Base-by-base conservation (phyloP, 2,113 vertebrate genomes). In the Ellobius talpinus region DNA sequence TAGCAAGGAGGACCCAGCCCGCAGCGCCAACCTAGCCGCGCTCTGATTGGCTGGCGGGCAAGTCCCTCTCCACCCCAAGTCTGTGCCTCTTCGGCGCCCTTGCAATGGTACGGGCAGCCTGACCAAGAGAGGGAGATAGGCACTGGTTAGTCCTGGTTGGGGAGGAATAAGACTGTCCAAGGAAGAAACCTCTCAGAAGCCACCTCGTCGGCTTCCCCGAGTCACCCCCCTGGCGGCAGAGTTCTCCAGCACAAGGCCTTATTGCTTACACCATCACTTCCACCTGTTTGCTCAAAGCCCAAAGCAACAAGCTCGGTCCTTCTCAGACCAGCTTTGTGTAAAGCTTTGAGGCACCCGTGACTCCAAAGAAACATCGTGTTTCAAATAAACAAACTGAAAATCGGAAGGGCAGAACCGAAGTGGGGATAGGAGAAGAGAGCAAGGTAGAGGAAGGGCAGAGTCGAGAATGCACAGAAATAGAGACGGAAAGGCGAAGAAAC, bases 231-330 rank as follows among this genome's bases (percentile, higher is more conserved):
- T 29, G 0, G 77, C 36, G 0, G 90, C 74, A 11, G 58, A 16
- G 63, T 33, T 12, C 50, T 31, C 85, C 55, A 4, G 8, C 86
- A 1, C 19, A 7, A 7, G 66, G 13, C 73, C 4, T 14, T 0
- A 4, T 1, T 0, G 92, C 70, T 85, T 3, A 0, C 19, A 42
- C 63, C 84, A 7, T 55, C 93, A 23, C 45, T 88, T 87, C 96
- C 98, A 97, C 97, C 98, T 94, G 97, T 66, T 95, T 3, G 93
- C 88, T n/a, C 42, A 10, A 79, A 95, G 92, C 89, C 91, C 9
- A 3, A 29, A 61, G 58, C 72, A 29, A 66, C 96, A 1, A 13
- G 17, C 89, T 94, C 0, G 93, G 91, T n/a, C 4, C 81, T 33
- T 11, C 23, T 16, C 93, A 21, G 36, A 93, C 3, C 14, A 61